phyloP scores from a whole-genome alignment of 2,888 invertebrate species.

The Lasioglossum morio region DNA sequence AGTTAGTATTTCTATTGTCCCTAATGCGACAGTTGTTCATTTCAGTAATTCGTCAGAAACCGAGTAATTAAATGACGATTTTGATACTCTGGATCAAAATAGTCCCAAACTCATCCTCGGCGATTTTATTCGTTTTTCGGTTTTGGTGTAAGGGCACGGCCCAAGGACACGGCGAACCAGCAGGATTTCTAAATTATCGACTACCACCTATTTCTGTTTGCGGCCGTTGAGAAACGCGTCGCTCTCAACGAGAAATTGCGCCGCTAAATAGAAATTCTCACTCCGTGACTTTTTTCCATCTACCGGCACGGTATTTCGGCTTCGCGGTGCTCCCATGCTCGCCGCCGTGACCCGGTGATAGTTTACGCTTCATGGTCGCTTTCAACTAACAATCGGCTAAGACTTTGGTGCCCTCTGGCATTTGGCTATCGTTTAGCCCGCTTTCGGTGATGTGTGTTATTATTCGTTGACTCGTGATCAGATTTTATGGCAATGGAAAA shows the following conservation, averaged over 20 bases:
- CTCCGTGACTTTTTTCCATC: background rate
- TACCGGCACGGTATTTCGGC: conserved; percentile 2
- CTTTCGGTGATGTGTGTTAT: background rate
- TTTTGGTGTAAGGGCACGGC: conserved; percentile 22
- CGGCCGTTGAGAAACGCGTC: conserved; percentile 35
- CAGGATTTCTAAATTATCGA: conserved; percentile 54
- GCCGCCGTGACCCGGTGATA: conserved; percentile 5
- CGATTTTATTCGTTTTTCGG: conserved; percentile 1
- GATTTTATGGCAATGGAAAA: background rate
- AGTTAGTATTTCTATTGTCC: too few species aligned
- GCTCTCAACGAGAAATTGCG: conserved; percentile 16
- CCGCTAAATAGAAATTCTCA: conserved; percentile 35
- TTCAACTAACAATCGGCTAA: background rate
- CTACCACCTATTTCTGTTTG: conserved; percentile 9
- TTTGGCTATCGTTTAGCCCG: background rate
- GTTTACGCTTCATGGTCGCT: conserved; percentile 4
- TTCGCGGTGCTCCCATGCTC: background rate
- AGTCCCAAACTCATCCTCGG: too few species aligned
- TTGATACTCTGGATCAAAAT: too few species aligned
- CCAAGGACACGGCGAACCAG: conserved; percentile 26
- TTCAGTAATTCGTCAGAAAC: too few species aligned
- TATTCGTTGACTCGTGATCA: background rate
- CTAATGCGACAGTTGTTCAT: too few species aligned
- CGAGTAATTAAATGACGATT: too few species aligned
- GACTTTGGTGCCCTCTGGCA: background rate